Base-by-base conservation (phyloP, 2,888 invertebrate species). In the Agriopis marginaria region DNA sequence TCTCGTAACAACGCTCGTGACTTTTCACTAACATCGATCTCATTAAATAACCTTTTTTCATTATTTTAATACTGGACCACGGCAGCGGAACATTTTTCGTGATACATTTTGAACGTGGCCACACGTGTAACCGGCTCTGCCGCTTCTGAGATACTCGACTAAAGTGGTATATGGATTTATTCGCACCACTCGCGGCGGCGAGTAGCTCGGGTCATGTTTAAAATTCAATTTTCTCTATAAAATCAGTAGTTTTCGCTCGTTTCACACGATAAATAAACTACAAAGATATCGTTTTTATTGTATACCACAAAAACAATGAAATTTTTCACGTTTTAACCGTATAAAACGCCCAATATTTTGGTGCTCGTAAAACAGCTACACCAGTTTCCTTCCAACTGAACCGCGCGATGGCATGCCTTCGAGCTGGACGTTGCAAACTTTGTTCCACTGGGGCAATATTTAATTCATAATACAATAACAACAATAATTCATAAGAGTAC, bases 281-380 rank as follows among this genome's bases (percentile, higher is more conserved):
- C 14, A 1, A 49, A 49, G 49, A n/a, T 14, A 49, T 14, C 49
- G 49, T 49, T 49, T 49, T 49, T 49, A 49, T 49, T 49, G 14
- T 49, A 49, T 49, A 49, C n/a, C 49, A 49, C 14, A 49, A 49
- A 7, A 49, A 14, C 50, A 17, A 23, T n/a, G 12, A 23, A 53
- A n/a, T 96, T 96, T 61, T 97, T 97, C 82, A 97, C 60, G 60
- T 49, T 32, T 32, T 32, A 97, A 70, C 97, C 97, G 89, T 97
- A 97, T n/a, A 97, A 89, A 11, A 32, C 32, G 32, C 3, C 7
- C 49, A 0, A 50, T 60, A 47, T 60, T 50, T 40, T 11, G 50
- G 49, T 40, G 49, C 40, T 50, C 50, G 60, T 60, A 59, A 59
- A 59, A 59, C 59, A 59, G 17, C 59, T 44, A n/a, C 32, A 47